Percentiles rank a stretch among this genome's conserved stretches.
These are phyloP conservation scores for Lindbergichthys nudifrons DNA, from an alignment of 2,797 vertebrate species.

Conservation along the genomic window DNA sequence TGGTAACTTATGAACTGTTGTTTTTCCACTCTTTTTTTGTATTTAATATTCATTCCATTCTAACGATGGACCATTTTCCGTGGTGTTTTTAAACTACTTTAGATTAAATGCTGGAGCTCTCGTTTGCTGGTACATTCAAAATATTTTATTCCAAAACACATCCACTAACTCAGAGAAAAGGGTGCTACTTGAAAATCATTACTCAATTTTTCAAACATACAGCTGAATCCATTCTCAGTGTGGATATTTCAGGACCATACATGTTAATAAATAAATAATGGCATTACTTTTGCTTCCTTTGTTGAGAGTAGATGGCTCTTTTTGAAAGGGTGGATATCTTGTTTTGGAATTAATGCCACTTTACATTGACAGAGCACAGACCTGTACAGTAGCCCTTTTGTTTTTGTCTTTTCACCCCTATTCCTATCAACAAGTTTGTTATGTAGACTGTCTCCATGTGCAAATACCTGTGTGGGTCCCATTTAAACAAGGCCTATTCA, in stretches of 20 bases:
- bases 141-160: slow-evolving; percentile 74
- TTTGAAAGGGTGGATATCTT: slow-evolving; percentile 53
- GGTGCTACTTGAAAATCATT: slow-evolving; percentile 70
- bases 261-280: slow-evolving; percentile 46
- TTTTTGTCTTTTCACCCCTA: slow-evolving; percentile 62
- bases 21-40: slow-evolving; percentile 60
- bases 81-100: slow-evolving; percentile 64
- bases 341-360: slow-evolving; percentile 75
- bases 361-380: slow-evolving; percentile 65
- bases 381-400: slow-evolving; percentile 73
- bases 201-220: slow-evolving; percentile 50
- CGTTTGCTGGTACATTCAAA: slow-evolving; percentile 70
- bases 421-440: slow-evolving; percentile 71
- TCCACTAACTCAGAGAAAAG: slow-evolving; percentile 59
- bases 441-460: slow-evolving; percentile 70
- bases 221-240: slow-evolving; percentile 46
- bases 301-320: slow-evolving; percentile 43
- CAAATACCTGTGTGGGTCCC: slow-evolving; percentile 67
- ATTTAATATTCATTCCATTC: slow-evolving; percentile 70
- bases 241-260: slow-evolving; percentile 49
- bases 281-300: slow-evolving; percentile 45
- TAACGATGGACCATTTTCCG: slow-evolving; percentile 53
- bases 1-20: slow-evolving; percentile 71
- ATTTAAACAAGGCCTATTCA: slow-evolving; percentile 81
- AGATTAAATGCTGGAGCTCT: slow-evolving; percentile 77